These are phyloP conservation scores for Ichneumon xanthorius DNA, from an alignment of 2,888 invertebrate species.

Conservation along the genomic window DNA sequence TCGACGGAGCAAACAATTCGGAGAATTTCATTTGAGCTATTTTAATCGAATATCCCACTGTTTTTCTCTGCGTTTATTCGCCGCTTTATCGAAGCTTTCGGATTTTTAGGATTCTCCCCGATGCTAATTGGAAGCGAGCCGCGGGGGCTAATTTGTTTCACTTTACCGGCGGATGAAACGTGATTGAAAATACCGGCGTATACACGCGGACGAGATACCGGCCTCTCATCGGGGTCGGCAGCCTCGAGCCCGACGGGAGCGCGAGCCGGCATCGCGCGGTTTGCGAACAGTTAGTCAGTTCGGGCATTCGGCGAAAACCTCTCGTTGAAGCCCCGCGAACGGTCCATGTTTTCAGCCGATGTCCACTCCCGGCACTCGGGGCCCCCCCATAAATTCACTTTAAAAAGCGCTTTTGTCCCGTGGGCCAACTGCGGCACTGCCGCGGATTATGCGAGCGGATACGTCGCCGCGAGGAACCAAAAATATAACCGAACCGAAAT, in stretches of 20 bases:
- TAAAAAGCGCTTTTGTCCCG: slow-evolving; percentile 79
- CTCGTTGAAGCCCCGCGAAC: slow-evolving; percentile 50
- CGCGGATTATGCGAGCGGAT: slow-evolving; percentile 53
- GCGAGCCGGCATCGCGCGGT: not conserved
- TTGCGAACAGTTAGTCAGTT: slow-evolving; percentile 9
- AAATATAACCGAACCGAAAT: slow-evolving; percentile 51
- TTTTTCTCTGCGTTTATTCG: slow-evolving; percentile 24
- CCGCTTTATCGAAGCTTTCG: slow-evolving; percentile 42
- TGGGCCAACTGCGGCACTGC: slow-evolving; percentile 56
- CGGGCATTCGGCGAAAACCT: slow-evolving; percentile 44
- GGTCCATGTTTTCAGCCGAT: slow-evolving; percentile 73
- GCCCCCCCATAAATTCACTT: slow-evolving; percentile 77
- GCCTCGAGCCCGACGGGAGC: slow-evolving; percentile 8
- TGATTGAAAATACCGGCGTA: slow-evolving; percentile 45
- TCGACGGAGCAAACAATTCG: not conserved
- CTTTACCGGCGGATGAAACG: slow-evolving; percentile 21
- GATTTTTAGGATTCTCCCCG: slow-evolving; percentile 18
- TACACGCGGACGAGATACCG: not conserved
- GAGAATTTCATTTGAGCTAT: slow-evolving; percentile 15
- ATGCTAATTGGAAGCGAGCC: slow-evolving; percentile 21
- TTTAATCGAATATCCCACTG: slow-evolving; percentile 16
- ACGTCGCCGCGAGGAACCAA: slow-evolving; percentile 49
- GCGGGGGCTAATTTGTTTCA: slow-evolving; percentile 33
- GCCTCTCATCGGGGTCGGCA: not conserved
- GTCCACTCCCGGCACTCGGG: slow-evolving; percentile 67